Conservation (phyloP, 2,113 vertebrate species). For the Blennius ocellaris region DNA sequence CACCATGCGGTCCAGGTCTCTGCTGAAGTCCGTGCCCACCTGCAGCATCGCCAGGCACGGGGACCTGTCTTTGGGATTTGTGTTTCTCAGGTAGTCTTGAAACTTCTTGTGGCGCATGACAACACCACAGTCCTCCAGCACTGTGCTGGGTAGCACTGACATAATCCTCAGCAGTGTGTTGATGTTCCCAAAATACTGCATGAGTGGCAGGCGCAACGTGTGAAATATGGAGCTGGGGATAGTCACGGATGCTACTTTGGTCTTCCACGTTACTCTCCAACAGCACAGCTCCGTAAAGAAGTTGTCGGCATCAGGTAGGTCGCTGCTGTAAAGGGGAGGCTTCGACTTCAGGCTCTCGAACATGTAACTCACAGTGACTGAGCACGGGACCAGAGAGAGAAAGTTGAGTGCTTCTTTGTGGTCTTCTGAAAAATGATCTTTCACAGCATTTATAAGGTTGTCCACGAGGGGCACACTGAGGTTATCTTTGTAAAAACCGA, state of each 20-base stretch:
- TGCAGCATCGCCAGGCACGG: constrained; percentile 89
- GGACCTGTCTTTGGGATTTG: constrained; percentile 86
- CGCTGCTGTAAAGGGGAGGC: constrained; percentile 91
- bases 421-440: constrained; percentile 96
- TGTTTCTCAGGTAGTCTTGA: constrained; percentile 89
- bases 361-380: constrained; percentile 90
- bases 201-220: constrained; percentile 91
- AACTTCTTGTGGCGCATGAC: constrained; percentile 88
- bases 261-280: constrained; percentile 98
- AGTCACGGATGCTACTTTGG: constrained; percentile 93
- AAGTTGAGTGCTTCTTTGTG: constrained; percentile 96
- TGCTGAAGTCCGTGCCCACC: constrained; percentile 81
- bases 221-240: constrained; percentile 93
- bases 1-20: constrained; percentile 86
- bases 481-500: constrained; percentile 91
- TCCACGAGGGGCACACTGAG: constrained; percentile 91
- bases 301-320: constrained; percentile 93
- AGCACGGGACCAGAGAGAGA: constrained; percentile 92
- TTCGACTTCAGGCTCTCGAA: constrained; percentile 91
- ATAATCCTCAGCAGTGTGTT: constrained; percentile 91
- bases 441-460: constrained; percentile 93
- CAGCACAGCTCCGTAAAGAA: constrained; percentile 95
- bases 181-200: constrained; percentile 96
- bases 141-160: constrained; percentile 92
- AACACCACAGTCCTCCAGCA: constrained; percentile 89